Percentiles rank a stretch among this genome's conserved stretches.
phyloP scores from a whole-genome alignment of 2,113 vertebrate genomes.

The Dasyurus viverrinus region DNA sequence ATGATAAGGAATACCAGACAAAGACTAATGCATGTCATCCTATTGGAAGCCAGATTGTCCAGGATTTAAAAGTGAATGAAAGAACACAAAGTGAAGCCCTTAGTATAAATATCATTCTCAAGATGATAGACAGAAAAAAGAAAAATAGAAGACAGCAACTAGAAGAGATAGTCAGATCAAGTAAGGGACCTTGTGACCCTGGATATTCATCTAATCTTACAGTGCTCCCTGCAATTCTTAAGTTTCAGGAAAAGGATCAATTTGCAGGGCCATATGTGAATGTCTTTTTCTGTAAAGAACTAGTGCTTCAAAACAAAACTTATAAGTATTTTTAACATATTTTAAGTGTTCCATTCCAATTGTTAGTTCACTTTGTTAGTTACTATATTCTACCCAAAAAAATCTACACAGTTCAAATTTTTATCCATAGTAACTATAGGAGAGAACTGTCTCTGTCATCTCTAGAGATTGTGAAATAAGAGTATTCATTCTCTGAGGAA shows the following conservation, averaged over 20 bases:
- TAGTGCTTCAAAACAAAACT: conserved; percentile 37
- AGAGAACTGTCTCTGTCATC: conserved; percentile 18
- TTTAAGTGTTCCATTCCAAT: background rate
- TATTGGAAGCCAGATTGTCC: too few species aligned
- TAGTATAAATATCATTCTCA: too few species aligned
- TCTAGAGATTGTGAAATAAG: conserved; percentile 20
- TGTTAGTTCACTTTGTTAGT: conserved; percentile 20
- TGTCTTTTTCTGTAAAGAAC: conserved; percentile 38
- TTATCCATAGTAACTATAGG: conserved; percentile 41
- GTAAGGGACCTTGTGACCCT: background rate
- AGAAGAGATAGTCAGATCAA: too few species aligned
- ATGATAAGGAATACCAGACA: too few species aligned
- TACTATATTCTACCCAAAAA: conserved; percentile 10
- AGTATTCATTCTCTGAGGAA: conserved; percentile 15
- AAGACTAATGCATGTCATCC: too few species aligned
- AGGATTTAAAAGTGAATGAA: too few species aligned
- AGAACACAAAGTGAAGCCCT: too few species aligned
- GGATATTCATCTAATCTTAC: background rate
- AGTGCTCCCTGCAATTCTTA: background rate
- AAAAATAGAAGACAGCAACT: too few species aligned
- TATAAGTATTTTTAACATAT: conserved; percentile 35
- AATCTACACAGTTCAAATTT: conserved; percentile 19
- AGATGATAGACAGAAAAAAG: too few species aligned
- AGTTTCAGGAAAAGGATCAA: background rate
- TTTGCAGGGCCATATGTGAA: conserved; percentile 61